Percentiles rank a stretch among this genome's conserved stretches.
Evolutionary conservation across 1,140 invertebrate genomes (phyloP).

Genomic region (Philopotamus ludificatus): DNA sequence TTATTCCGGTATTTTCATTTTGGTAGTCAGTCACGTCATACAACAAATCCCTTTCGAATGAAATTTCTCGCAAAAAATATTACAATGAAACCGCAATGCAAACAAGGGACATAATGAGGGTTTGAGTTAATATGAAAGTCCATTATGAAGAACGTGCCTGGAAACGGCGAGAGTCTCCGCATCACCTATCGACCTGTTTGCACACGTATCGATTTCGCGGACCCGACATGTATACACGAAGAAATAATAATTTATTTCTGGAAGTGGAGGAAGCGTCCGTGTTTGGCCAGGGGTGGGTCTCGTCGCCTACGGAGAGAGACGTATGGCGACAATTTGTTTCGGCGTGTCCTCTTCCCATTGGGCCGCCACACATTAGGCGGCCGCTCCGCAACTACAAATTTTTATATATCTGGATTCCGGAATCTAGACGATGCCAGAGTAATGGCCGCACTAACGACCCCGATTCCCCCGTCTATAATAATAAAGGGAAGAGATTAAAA

Average conservation of each 20-base stretch:
- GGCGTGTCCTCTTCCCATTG: conserved; percentile 13
- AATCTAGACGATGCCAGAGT: no score
- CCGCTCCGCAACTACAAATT: background rate
- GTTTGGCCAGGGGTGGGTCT: background rate
- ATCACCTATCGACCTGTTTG: background rate
- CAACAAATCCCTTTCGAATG: no score
- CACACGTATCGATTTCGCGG: background rate
- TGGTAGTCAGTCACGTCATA: no score
- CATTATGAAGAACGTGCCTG: background rate
- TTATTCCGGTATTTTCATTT: no score
- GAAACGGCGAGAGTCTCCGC: background rate
- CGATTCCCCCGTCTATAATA: no score
- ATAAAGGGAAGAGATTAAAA: no score
- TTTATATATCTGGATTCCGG: no score
- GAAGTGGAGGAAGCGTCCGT: background rate
- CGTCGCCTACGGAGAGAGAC: conserved; percentile 10
- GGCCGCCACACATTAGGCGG: conserved; percentile 14
- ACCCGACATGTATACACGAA: background rate
- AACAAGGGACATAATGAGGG: background rate
- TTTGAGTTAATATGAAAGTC: background rate
- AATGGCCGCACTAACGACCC: no score
- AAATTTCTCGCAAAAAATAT: no score
- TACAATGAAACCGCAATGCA: no score
- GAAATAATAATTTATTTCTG: background rate
- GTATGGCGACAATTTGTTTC: conserved; percentile 27